Evolutionary conservation across 92 coral and sea anemone species (phyloP).

Genomic region (Epizoanthus fatuus): DNA sequence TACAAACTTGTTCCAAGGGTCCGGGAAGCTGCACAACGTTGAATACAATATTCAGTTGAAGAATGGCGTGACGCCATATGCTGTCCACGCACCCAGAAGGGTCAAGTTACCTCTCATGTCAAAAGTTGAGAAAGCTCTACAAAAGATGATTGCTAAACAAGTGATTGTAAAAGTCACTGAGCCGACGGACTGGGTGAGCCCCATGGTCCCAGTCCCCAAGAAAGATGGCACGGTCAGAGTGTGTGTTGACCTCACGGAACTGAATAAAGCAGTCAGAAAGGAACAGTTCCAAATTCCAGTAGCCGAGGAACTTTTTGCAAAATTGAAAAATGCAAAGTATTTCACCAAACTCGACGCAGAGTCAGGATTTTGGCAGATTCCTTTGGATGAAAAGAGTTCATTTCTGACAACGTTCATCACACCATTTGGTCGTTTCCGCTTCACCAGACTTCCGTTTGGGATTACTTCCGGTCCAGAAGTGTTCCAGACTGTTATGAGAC

Average conservation of each 20-base stretch:
- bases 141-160: conserved; percentile 2
- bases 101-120: conserved; percentile 13
- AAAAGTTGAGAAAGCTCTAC: conserved; percentile 28
- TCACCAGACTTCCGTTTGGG: conserved; percentile 17
- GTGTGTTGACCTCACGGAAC: conserved; percentile 12
- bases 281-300: conserved; percentile 1
- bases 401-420: conserved; percentile 13
- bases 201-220: conserved; percentile 17
- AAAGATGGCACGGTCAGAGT: conserved; percentile 8
- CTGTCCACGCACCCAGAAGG: conserved; percentile 27
- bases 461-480: conserved; percentile 32
- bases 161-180: conserved; percentile 16
- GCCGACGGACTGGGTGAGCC: conserved; percentile 21
- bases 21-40: neutral
- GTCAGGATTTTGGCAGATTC: conserved; percentile 11
- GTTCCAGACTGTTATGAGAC: conserved; percentile 8
- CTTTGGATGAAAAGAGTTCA: conserved; percentile 4
- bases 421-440: neutral
- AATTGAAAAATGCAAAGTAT: conserved; percentile 8
- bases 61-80: conserved; percentile 23
- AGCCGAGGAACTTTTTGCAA: conserved; percentile 13
- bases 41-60: conserved; percentile 18
- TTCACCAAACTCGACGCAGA: conserved; percentile 32
- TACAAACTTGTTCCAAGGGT: neutral
- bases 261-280: neutral